These are phyloP conservation scores for Syndactyla subalaris DNA, from an alignment of 2,797 vertebrate genomes.

Conservation along the genomic window DNA sequence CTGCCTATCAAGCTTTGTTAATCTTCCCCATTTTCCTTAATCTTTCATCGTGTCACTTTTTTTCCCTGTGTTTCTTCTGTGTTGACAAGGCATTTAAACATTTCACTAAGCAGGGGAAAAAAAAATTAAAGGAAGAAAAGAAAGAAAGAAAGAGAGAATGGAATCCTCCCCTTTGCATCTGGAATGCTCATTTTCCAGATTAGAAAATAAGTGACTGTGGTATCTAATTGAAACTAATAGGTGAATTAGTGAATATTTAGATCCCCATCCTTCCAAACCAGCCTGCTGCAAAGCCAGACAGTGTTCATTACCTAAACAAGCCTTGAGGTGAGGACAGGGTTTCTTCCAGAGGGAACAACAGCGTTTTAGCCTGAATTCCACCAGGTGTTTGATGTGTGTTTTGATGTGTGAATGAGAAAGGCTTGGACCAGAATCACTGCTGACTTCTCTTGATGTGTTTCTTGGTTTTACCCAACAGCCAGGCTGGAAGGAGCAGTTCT, in stretches of 20 bases:
- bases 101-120: not conserved
- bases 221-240: slow-evolving; percentile 67
- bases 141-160: not conserved
- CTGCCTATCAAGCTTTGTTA: slow-evolving; percentile 69
- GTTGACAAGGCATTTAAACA: slow-evolving; percentile 74
- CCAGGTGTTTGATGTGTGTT: not conserved
- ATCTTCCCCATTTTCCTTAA: slow-evolving; percentile 50
- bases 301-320: not conserved
- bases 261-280: not conserved
- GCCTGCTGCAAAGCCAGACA: not conserved
- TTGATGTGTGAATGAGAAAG: not conserved
- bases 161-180: slow-evolving; percentile 13
- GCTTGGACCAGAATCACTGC: not conserved
- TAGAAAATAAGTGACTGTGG: slow-evolving; percentile 60
- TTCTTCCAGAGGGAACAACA: not conserved
- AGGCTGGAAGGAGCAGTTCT: not conserved
- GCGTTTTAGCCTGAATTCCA: not conserved
- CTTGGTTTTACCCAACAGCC: not conserved
- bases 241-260: slow-evolving; percentile 71
- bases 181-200: slow-evolving; percentile 47
- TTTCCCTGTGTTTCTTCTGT: slow-evolving; percentile 36
- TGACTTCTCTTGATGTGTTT: not conserved
- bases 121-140: not conserved
- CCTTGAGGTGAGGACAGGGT: not conserved
- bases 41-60: slow-evolving; percentile 63